A percentile compares a stretch with the other conserved stretches of the same genome.
Evolutionary conservation across 1,140 invertebrate genomes (phyloP).

Genomic region (Caenorhabditis tropicalis): DNA sequence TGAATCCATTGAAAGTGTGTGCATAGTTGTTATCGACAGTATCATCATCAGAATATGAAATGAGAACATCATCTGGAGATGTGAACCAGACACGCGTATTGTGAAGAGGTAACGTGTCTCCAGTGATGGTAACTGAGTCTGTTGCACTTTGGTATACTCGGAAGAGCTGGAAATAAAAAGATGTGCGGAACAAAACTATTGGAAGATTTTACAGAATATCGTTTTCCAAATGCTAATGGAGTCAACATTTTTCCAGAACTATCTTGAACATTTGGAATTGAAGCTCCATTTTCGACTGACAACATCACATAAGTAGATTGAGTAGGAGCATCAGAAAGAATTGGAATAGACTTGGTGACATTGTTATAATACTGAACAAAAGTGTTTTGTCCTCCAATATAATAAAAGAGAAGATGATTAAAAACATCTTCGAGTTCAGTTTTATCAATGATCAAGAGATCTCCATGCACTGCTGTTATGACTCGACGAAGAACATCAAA

Average conservation of each 20-base stretch:
- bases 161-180: not conserved
- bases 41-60: conserved; percentile 19
- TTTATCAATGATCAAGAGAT: conserved; percentile 19
- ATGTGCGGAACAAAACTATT: not conserved
- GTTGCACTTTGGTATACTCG: not conserved
- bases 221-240: not conserved
- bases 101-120: not conserved
- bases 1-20: conserved; percentile 4
- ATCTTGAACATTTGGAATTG: conserved; percentile 5
- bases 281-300: conserved; percentile 9
- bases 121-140: not conserved
- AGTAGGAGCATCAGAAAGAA: not conserved
- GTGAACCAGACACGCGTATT: conserved; percentile 12
- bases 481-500: conserved; percentile 35
- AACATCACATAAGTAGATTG: not conserved
- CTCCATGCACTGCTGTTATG: not conserved
- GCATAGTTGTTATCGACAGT: conserved; percentile 23
- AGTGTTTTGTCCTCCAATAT: not conserved
- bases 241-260: not conserved
- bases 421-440: not conserved
- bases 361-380: not conserved
- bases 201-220: not conserved
- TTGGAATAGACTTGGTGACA: not conserved
- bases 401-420: not conserved
- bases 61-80: not conserved